Base-by-base conservation (phyloP, 1,140 invertebrate genomes). In the Caenorhabditis briggsae region DNA sequence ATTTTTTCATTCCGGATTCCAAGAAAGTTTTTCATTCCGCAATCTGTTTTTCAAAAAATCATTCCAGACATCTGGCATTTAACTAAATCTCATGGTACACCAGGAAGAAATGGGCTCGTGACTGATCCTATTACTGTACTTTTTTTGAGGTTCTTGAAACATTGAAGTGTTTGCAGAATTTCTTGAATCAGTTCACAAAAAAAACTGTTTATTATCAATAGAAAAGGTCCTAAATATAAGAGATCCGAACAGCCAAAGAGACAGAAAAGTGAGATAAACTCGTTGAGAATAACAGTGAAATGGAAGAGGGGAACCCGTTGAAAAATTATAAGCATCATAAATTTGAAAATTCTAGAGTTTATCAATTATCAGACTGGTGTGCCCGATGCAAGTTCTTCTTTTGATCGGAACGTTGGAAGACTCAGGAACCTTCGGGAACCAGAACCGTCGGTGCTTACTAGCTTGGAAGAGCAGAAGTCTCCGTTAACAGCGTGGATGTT, bases 271-370 rank as follows among this genome's bases (percentile, higher is more conserved):
- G 70, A 78, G 70, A 78, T 78, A 18, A 12, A 78, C 70, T 78
- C 70, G 70, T 78, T 78, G 70, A 78, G 43, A 74, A 53, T 53
- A 46, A 78, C 43, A 78, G 70, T 78, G 70, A 78, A 78, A 78
- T 78, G 70, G 20, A 50, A 33, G 16, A 3, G 18, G 46, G 14
- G 6, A 12, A 78, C 70, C 70, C 70, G 70, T 50, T 23, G 9
- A 23, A 46, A 25, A 78, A 46, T 78, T 25, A 78, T 78, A 53
- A 50, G 70, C 43, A 78, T 46, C 33, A 78, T 48, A 78, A 53
- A 53, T 43, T 53, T 14, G n/a, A 78, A 25, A 50, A 78, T 14
- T 70, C 41, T 70, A 43, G n/a, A 70, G 46, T 46, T 46, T 11
- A 46, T 46, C 14, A n/a, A 70, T 46, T 70, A n/a, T 78, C 46